Base-by-base conservation (phyloP, 64 coral and sea anemone species). In the Montipora capricornis region DNA sequence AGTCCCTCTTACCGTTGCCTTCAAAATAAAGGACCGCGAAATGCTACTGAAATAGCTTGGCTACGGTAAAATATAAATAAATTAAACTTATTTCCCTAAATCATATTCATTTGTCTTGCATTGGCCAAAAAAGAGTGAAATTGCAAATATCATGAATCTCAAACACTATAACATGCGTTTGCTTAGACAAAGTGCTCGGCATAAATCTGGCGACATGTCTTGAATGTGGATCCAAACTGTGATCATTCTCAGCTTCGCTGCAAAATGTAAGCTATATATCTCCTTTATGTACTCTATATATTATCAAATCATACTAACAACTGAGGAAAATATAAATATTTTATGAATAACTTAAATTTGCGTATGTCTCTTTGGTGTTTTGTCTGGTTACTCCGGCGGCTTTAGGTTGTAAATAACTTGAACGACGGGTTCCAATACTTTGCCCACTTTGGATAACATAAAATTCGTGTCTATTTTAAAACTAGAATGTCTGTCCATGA, bases 331-430 rank as follows among this genome's bases (percentile, higher is more conserved):
- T 82, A 86, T 86, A 86, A 86, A 71, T 86, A 86, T 0, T 71
- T 50, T 70, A 8, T 13, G 3, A 20, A 61, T 86, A 48, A 86
- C 60, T 86, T 70, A 20, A 86, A 78, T 49, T 70, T 86, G 14
- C 45, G 47, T 71, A 64, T 2, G 19, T 51, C 15, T 47, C 15
- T 49, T 5, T 16, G 4, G 37, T 49, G 8, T 8, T 24, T 69
- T 11, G 9, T 50, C 7, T 70, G 6, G 16, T 48, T 22, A 86
- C 19, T 86, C 45, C 44, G 82, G 82, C 17, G 82, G 82, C 19
- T 71, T 71, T 16, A 71, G 15, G 66, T 86, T 20, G 71, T 86
- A 86, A 51, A 86, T 50, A 20, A 86, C 44, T 86, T 86, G 44
- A 3, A 15, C 66, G 9, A 86, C 6, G 8, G 82, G 82, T 44